A percentile compares a stretch with the other conserved stretches of the same genome.
Conservation (phyloP, 2,888 invertebrate species). For the Melanophora roralis region DNA sequence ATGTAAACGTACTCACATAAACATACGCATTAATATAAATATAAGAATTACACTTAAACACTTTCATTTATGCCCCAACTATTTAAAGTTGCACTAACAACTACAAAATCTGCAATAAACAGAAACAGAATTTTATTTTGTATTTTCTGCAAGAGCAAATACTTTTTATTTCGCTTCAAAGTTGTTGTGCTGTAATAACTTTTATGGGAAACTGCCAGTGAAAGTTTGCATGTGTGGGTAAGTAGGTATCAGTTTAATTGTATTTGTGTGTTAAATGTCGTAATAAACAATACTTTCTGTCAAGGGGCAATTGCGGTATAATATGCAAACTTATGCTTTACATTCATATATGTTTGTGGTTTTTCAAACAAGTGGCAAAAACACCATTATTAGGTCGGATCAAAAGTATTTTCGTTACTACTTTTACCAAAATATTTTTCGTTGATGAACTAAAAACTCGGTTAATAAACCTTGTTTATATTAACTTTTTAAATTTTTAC, state of each 20-base stretch:
- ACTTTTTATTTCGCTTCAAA: background rate
- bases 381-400: background rate
- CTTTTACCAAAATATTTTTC: too few species aligned
- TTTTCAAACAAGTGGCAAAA: background rate
- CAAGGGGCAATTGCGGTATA: conserved; percentile 4
- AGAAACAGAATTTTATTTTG: conserved; percentile 38
- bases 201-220: background rate
- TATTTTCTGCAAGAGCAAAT: conserved; percentile 19
- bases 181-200: background rate
- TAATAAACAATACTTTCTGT: conserved; percentile 42
- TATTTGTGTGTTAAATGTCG: conserved; percentile 21
- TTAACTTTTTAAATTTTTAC: too few species aligned
- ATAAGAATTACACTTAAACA: conserved; percentile 41
- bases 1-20: too few species aligned
- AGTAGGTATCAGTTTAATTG: background rate
- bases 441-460: too few species aligned
- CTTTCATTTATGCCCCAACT: conserved; percentile 51
- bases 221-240: background rate
- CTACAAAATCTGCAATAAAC: conserved; percentile 14
- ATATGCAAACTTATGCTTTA: background rate
- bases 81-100: conserved; percentile 43
- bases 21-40: conserved; percentile 7
- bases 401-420: background rate
- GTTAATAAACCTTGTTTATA: too few species aligned
- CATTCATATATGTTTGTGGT: background rate